Conservation (phyloP, 2,888 invertebrate genomes). For the Sepiola atlantica region DNA sequence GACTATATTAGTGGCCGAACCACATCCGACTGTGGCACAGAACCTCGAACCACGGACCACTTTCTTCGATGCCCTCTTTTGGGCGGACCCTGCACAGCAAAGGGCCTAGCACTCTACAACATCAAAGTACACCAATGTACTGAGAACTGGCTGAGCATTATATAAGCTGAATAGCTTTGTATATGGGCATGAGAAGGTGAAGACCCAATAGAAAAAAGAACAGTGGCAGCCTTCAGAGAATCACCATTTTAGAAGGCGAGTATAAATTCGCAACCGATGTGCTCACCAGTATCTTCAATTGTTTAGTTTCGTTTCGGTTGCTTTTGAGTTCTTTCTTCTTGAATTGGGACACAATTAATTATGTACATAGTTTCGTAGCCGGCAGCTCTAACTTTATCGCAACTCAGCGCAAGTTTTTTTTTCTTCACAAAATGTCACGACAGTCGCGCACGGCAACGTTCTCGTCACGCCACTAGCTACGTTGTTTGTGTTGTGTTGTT, state of each 20-base stretch:
- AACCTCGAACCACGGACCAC: too few species aligned
- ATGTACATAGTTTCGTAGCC: not conserved
- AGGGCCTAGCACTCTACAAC: too few species aligned
- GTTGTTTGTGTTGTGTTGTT: not conserved
- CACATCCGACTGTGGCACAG: too few species aligned
- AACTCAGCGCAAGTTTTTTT: not conserved
- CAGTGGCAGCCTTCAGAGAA: too few species aligned
- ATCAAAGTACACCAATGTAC: too few species aligned
- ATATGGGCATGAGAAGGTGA: too few species aligned
- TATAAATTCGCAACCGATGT: not conserved
- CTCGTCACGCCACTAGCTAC: not conserved
- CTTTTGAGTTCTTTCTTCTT: not conserved
- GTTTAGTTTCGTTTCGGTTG: not conserved
- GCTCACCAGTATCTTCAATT: not conserved
- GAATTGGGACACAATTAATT: not conserved
- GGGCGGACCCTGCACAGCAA: too few species aligned
- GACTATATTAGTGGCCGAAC: too few species aligned
- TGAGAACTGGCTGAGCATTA: too few species aligned
- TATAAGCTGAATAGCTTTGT: too few species aligned
- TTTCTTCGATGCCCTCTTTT: too few species aligned
- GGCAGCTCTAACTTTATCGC: not conserved
- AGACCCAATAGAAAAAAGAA: too few species aligned
- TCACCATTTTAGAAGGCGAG: not conserved
- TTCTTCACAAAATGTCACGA: not conserved
- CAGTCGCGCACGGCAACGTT: not conserved